Percentiles rank a stretch among this genome's conserved stretches.
phyloP scores from a whole-genome alignment of 1,140 invertebrate genomes.

The Himalopsyche phryganea region DNA sequence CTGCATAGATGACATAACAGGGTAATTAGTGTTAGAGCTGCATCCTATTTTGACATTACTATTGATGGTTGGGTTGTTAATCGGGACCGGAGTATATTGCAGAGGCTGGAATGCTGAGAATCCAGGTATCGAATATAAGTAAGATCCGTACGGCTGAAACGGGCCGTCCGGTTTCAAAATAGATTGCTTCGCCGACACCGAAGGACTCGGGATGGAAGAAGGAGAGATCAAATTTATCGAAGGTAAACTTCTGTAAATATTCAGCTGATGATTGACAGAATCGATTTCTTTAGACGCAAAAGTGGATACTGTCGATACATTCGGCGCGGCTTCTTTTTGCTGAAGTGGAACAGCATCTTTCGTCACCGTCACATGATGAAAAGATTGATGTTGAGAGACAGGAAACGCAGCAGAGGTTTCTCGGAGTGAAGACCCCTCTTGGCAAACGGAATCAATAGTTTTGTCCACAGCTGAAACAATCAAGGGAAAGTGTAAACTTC shows the following conservation, averaged over 20 bases:
- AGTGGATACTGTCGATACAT: not conserved
- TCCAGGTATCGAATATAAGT: slow-evolving; percentile 44
- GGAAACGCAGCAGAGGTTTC: not conserved
- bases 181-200: slow-evolving; percentile 41
- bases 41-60: not conserved
- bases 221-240: slow-evolving; percentile 42
- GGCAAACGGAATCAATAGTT: slow-evolving; percentile 37
- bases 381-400: too few relatives aligned
- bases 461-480: slow-evolving; percentile 35
- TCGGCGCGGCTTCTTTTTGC: too few relatives aligned
- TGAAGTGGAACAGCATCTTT: too few relatives aligned
- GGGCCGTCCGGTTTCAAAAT: slow-evolving; percentile 31
- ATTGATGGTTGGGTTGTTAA: not conserved
- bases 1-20: not conserved
- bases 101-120: slow-evolving; percentile 49
- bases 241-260: not conserved
- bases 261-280: not conserved
- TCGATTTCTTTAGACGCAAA: slow-evolving; percentile 35
- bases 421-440: not conserved
- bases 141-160: slow-evolving; percentile 43
- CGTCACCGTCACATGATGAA: too few relatives aligned
- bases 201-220: slow-evolving; percentile 48
- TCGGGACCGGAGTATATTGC: slow-evolving; percentile 35
- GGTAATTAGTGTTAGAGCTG: not conserved
- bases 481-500: too few relatives aligned